These are phyloP conservation scores for Oceanodroma leucorhoa DNA, from an alignment of 2,797 vertebrate species.

Conservation along the genomic window DNA sequence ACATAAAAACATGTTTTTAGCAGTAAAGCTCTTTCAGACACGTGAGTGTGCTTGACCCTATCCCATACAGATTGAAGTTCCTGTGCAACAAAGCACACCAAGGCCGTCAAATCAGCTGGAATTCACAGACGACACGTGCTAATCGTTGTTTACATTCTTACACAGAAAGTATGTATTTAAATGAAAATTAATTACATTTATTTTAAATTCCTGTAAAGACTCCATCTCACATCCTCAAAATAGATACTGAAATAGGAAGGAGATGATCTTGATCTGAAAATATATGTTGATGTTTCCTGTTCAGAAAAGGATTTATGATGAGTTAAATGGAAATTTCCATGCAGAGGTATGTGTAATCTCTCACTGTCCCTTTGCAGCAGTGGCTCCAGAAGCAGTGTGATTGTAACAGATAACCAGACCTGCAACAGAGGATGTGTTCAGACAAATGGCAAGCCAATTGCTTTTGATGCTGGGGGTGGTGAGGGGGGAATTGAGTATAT, in stretches of 20 bases:
- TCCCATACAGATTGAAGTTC: neutral
- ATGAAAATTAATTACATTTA: neutral
- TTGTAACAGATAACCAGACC: neutral
- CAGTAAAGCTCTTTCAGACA: neutral
- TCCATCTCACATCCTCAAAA: neutral
- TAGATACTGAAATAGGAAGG: neutral
- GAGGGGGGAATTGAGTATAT: neutral
- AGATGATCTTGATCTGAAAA: neutral
- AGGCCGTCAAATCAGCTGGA: neutral
- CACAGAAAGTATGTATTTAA: neutral
- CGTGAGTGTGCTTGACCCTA: neutral
- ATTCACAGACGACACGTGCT: neutral
- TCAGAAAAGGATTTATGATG: neutral
- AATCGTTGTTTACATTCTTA: neutral
- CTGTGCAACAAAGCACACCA: neutral
- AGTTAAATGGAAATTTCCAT: neutral
- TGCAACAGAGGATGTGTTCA: neutral
- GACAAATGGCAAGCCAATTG: slow-evolving; percentile 47
- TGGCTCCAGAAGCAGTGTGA: neutral
- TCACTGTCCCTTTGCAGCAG: neutral
- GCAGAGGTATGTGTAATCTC: neutral
- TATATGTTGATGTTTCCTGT: neutral
- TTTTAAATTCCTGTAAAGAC: neutral
- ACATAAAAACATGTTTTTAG: neutral
- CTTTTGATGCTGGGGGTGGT: neutral